Conservation (phyloP, 2,113 vertebrate genomes). For the Corydoras sp. region DNA sequence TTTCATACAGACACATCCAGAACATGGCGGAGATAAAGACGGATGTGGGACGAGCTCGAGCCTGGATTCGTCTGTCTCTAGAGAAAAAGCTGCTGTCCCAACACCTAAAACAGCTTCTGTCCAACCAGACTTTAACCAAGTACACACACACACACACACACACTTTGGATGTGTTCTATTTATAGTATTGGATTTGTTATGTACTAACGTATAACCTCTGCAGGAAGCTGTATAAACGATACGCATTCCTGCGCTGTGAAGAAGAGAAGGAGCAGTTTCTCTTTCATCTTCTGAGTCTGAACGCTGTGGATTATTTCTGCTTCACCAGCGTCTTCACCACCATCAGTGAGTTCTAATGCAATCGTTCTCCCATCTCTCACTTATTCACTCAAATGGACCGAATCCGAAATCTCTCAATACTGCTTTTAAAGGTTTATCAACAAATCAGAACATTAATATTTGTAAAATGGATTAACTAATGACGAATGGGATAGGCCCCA, state of each 20-base stretch:
- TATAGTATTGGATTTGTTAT: background rate
- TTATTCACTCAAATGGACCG: too few species aligned
- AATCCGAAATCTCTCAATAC: too few species aligned
- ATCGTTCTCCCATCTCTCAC: too few species aligned
- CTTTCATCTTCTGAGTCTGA: slow-evolving; percentile 92
- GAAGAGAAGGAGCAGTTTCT: slow-evolving; percentile 96
- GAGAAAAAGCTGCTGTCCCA: slow-evolving; percentile 97
- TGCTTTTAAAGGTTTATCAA: too few species aligned
- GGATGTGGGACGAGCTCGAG: slow-evolving; percentile 85
- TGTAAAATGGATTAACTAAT: too few species aligned
- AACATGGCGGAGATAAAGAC: slow-evolving; percentile 91
- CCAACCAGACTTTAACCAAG: slow-evolving; percentile 79
- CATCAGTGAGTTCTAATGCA: slow-evolving; percentile 68
- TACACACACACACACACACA: slow-evolving; percentile 42
- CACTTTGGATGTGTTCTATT: background rate
- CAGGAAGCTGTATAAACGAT: slow-evolving; percentile 94
- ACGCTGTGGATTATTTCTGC: slow-evolving; percentile 97
- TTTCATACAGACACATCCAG: slow-evolving; percentile 81
- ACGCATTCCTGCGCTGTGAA: slow-evolving; percentile 91
- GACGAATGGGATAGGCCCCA: too few species aligned
- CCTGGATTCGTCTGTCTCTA: slow-evolving; percentile 91
- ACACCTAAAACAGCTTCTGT: slow-evolving; percentile 88
- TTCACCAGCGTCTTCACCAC: slow-evolving; percentile 94
- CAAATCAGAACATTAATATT: too few species aligned
- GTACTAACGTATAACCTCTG: background rate